Conservation (phyloP, 2,888 invertebrate genomes). For the Poecilus cupreus region DNA sequence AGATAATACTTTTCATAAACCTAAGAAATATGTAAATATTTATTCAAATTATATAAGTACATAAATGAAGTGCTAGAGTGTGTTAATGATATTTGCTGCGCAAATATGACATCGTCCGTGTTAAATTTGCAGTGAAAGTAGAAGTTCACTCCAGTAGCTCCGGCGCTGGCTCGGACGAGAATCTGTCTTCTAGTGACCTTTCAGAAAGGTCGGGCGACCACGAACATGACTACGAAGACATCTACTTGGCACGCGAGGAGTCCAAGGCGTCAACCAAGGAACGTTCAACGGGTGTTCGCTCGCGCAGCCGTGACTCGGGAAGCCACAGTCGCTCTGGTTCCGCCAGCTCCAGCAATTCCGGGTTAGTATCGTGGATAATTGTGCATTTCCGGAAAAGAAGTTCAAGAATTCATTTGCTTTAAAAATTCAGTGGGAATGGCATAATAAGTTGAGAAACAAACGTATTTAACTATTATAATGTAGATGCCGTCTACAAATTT, state of each 20-base stretch:
- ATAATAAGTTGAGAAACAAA: too few relatives aligned
- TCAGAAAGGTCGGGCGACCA: conserved; percentile 74
- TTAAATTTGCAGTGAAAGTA: conserved; percentile 81
- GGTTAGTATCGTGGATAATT: conserved; percentile 44
- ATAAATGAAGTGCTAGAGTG: too few relatives aligned
- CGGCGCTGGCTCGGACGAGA: conserved; percentile 80
- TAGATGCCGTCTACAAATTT: too few relatives aligned
- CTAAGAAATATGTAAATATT: too few relatives aligned
- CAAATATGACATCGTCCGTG: neutral
- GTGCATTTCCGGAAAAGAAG: too few relatives aligned
- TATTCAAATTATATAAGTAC: too few relatives aligned
- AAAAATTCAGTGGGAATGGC: too few relatives aligned
- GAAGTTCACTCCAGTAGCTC: conserved; percentile 88
- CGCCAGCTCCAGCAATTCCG: conserved; percentile 71
- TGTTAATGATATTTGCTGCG: conserved; percentile 38
- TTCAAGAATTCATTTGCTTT: too few relatives aligned
- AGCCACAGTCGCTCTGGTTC: conserved; percentile 83
- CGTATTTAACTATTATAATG: too few relatives aligned
- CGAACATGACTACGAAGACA: conserved; percentile 88
- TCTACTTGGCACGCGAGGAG: conserved; percentile 83
- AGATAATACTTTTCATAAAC: too few relatives aligned
- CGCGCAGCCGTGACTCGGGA: conserved; percentile 77
- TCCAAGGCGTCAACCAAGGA: conserved; percentile 66
- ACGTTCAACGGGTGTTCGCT: conserved; percentile 64
- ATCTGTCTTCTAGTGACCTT: conserved; percentile 76